phyloP scores from a whole-genome alignment of 2,113 vertebrate species.

The Acrocephalus arundinaceus region DNA sequence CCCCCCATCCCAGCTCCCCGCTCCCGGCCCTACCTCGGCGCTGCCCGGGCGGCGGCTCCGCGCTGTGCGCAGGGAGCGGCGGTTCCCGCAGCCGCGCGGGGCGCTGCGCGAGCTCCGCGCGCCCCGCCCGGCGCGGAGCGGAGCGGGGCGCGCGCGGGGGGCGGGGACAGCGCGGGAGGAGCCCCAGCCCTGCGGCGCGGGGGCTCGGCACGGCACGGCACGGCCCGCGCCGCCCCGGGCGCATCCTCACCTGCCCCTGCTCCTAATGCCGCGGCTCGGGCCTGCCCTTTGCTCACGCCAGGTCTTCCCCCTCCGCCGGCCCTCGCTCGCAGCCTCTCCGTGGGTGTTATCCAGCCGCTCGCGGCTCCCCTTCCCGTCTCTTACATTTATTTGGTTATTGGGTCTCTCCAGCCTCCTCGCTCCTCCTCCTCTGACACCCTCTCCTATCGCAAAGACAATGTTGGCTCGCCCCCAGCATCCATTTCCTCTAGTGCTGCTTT shows the following conservation, averaged over 20 bases:
- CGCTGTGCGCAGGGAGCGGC: neutral
- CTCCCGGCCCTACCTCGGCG: neutral
- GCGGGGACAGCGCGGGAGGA: slow-evolving; percentile 54
- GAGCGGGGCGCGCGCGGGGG: neutral
- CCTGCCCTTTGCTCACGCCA: neutral
- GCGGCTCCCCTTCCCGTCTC: neutral
- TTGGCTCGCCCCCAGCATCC: slow-evolving; percentile 51
- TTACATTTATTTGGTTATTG: slow-evolving; percentile 1
- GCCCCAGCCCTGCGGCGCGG: neutral
- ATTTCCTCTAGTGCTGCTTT: slow-evolving; percentile 24
- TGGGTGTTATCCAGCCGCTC: neutral
- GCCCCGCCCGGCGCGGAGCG: neutral
- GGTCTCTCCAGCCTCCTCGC: neutral
- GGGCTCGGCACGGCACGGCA: neutral
- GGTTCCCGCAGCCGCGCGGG: slow-evolving; percentile 30
- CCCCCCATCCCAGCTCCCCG: neutral
- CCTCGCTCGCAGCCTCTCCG: neutral
- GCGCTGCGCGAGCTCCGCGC: neutral
- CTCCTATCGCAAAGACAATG: slow-evolving; percentile 30
- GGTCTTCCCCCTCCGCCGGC: neutral
- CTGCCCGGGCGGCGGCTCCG: neutral
- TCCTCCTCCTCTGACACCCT: slow-evolving; percentile 25
- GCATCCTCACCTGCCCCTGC: neutral
- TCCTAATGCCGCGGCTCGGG: neutral
- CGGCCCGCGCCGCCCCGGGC: neutral